Evolutionary conservation across 2,113 vertebrate species (phyloP).

Genomic region (Malurus alboscapulatus): DNA sequence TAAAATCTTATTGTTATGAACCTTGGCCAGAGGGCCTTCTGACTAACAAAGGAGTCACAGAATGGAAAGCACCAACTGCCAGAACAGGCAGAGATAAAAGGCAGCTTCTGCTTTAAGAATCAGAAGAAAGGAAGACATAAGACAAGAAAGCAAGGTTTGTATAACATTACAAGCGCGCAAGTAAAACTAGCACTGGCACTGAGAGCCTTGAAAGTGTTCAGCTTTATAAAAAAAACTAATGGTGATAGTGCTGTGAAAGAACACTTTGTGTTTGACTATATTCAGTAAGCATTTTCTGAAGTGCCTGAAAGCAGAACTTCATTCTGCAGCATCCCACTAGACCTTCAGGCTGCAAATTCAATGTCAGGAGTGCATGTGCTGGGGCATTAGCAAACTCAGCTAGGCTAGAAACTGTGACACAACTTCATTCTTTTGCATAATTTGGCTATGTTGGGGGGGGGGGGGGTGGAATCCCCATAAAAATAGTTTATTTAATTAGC

Average conservation of each 20-base stretch:
- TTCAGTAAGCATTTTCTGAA: neutral
- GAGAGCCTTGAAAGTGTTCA: neutral
- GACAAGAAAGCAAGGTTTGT: neutral
- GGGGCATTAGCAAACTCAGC: neutral
- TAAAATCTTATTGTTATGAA: neutral
- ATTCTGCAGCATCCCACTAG: neutral
- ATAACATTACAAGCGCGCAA: neutral
- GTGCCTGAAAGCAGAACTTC: neutral
- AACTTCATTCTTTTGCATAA: neutral
- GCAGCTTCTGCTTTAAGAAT: neutral
- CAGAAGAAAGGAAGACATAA: neutral
- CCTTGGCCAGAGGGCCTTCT: neutral
- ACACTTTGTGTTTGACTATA: neutral
- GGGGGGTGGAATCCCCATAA: too few species aligned
- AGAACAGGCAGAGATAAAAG: neutral
- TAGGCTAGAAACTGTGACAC: neutral
- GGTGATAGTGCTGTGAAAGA: neutral
- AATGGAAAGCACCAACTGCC: neutral
- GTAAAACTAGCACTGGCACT: neutral
- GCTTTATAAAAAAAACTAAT: neutral
- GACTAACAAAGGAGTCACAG: neutral
- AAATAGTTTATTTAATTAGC: neutral
- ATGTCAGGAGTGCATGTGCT: neutral
- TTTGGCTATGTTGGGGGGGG: neutral
- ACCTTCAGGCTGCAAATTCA: neutral